Percentiles rank a stretch among this genome's conserved stretches.
These are phyloP conservation scores for Epizoanthus illoricatus DNA, from an alignment of 92 coral and sea anemone species.

Conservation along the genomic window DNA sequence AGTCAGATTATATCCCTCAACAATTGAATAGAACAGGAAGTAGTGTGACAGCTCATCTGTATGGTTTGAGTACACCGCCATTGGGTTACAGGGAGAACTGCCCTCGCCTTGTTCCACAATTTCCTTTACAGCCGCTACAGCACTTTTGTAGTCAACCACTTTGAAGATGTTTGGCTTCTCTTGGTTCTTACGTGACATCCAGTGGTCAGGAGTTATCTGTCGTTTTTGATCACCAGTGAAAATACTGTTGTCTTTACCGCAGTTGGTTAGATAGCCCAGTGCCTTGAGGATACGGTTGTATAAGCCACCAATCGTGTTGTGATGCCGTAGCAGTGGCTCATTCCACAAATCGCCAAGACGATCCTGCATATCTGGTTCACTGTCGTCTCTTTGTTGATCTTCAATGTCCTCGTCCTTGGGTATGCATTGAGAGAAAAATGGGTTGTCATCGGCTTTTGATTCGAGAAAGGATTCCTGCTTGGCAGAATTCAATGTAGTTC, in stretches of 20 bases:
- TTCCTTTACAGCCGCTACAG: constrained; percentile 61
- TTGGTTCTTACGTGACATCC: constrained; percentile 32
- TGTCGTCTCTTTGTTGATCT: constrained; percentile 18
- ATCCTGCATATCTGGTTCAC: constrained; percentile 21
- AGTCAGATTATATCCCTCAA: constrained; percentile 54
- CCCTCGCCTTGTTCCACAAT: constrained; percentile 83
- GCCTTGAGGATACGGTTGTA: constrained; percentile 61
- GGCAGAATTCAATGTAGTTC: neutral
- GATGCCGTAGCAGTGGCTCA: constrained; percentile 28
- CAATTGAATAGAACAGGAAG: constrained; percentile 67
- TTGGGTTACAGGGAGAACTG: constrained; percentile 73
- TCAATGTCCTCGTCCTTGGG: neutral
- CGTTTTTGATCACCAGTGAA: constrained; percentile 56
- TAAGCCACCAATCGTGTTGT: constrained; percentile 72
- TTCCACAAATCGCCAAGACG: constrained; percentile 35
- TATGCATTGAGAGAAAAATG: neutral
- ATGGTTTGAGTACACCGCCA: constrained; percentile 52
- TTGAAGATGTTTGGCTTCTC: constrained; percentile 47
- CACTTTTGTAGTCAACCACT: constrained; percentile 57
- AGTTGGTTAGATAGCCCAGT: constrained; percentile 53
- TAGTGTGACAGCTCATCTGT: constrained; percentile 68
- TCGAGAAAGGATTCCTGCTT: neutral
- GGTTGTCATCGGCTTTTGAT: neutral
- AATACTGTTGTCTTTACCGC: constrained; percentile 63
- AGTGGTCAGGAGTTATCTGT: constrained; percentile 39